These are phyloP conservation scores for Dasysyrphus tricinctus DNA, from an alignment of 2,888 invertebrate species.

Conservation along the genomic window DNA sequence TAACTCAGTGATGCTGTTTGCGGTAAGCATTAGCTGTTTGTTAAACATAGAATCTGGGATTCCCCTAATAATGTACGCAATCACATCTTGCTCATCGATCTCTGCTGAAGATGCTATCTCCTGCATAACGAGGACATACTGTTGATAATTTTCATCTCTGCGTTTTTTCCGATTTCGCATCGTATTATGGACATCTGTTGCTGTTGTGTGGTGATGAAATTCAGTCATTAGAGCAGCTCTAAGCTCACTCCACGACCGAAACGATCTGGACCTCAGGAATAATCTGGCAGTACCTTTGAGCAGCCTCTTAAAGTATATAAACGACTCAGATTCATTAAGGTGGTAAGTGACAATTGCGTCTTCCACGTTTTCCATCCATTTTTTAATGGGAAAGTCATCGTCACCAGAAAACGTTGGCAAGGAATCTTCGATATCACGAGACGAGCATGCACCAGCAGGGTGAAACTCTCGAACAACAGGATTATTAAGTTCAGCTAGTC, in stretches of 20 bases:
- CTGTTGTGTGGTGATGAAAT: constrained; percentile 41
- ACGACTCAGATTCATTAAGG: constrained; percentile 3
- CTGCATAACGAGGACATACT: constrained; percentile 43
- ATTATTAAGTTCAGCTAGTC: neutral
- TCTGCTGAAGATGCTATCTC: neutral
- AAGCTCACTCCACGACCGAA: constrained; percentile 32
- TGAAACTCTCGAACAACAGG: neutral
- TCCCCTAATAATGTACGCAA: neutral
- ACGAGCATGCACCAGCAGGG: neutral
- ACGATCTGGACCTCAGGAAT: constrained; percentile 18
- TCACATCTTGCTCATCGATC: constrained; percentile 20
- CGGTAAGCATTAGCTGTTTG: constrained; percentile 39
- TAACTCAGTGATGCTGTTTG: constrained; percentile 30
- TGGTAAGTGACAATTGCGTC: constrained; percentile 32
- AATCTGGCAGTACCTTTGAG: constrained; percentile 46
- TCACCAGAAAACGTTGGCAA: constrained; percentile 30
- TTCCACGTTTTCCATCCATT: constrained; percentile 39
- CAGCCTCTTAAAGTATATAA: neutral
- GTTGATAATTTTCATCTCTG: constrained; percentile 37
- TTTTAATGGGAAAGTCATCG: constrained; percentile 27
- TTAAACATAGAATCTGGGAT: constrained; percentile 40
- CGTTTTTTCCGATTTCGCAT: constrained; percentile 40
- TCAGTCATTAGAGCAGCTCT: constrained; percentile 30
- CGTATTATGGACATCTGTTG: constrained; percentile 43
- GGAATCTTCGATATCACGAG: constrained; percentile 38